Conservation (phyloP, 2,113 vertebrate species). For the Dinomys branickii region DNA sequence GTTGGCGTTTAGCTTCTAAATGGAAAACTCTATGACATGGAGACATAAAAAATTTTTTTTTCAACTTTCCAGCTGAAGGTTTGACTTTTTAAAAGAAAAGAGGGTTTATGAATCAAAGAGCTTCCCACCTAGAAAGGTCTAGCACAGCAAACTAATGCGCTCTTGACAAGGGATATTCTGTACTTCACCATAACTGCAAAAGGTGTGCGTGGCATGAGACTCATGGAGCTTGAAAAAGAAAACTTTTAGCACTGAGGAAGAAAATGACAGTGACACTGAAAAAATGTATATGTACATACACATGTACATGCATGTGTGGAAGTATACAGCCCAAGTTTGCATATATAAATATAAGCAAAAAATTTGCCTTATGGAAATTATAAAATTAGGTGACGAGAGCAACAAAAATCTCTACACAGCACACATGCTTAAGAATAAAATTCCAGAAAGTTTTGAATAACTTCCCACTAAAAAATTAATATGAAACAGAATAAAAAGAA, state of each 20-base stretch:
- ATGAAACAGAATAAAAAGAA: background rate
- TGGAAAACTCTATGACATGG: background rate
- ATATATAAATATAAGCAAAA: background rate
- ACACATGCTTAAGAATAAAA: background rate
- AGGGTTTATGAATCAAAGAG: constrained; percentile 22
- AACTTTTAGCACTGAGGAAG: background rate
- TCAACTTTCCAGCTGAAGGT: background rate
- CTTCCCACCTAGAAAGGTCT: constrained; percentile 7
- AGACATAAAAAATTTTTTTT: background rate
- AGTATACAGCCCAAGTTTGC: background rate
- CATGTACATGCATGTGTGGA: background rate
- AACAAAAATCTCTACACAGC: background rate
- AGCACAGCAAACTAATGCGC: background rate
- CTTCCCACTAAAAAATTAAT: background rate
- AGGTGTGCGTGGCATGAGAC: background rate
- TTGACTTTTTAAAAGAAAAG: constrained; percentile 50
- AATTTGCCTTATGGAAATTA: background rate
- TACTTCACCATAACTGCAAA: background rate
- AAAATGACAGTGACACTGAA: background rate
- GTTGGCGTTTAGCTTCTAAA: background rate
- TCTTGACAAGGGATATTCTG: background rate
- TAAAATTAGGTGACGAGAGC: background rate
- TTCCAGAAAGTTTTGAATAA: background rate
- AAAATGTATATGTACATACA: background rate
- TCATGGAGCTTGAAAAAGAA: background rate